Evolutionary conservation across 2,888 invertebrate species (phyloP).

Genomic region (Pinctada fucata): DNA sequence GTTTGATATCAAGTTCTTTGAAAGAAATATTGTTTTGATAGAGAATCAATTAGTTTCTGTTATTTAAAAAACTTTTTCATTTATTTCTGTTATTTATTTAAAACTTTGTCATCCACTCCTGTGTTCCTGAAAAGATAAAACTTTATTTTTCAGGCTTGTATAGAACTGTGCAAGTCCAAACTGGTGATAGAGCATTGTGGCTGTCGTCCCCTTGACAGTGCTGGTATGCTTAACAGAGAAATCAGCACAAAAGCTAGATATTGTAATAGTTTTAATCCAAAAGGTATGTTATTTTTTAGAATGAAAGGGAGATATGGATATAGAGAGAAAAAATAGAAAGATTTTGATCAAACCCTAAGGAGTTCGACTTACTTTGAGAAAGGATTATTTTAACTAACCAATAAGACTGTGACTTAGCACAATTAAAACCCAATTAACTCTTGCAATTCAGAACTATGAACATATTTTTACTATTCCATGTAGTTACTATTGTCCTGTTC

Average conservation of each 20-base stretch:
- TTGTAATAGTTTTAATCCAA: not conserved
- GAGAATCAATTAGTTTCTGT: not conserved
- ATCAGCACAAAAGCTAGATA: not conserved
- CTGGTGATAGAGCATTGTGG: conserved; percentile 27
- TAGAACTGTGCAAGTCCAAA: conserved; percentile 32
- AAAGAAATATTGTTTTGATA: too few relatives aligned
- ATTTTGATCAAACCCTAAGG: too few relatives aligned
- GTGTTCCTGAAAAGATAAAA: too few relatives aligned
- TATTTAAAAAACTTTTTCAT: not conserved
- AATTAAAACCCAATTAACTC: too few relatives aligned
- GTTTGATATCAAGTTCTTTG: not conserved
- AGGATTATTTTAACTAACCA: too few relatives aligned
- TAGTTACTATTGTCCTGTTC: too few relatives aligned
- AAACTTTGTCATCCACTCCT: too few relatives aligned
- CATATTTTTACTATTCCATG: too few relatives aligned
- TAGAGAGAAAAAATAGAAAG: not conserved
- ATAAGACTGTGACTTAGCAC: too few relatives aligned
- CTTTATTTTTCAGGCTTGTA: conserved; percentile 27
- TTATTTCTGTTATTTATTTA: too few relatives aligned
- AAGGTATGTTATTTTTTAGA: not conserved
- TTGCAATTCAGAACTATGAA: too few relatives aligned
- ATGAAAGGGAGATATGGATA: not conserved
- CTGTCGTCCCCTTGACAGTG: conserved; percentile 20
- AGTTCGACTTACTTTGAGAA: too few relatives aligned
- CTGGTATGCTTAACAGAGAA: not conserved